Evolutionary conservation across 2,797 vertebrate species (phyloP).

Genomic region (Platyrinchus mystaceus): DNA sequence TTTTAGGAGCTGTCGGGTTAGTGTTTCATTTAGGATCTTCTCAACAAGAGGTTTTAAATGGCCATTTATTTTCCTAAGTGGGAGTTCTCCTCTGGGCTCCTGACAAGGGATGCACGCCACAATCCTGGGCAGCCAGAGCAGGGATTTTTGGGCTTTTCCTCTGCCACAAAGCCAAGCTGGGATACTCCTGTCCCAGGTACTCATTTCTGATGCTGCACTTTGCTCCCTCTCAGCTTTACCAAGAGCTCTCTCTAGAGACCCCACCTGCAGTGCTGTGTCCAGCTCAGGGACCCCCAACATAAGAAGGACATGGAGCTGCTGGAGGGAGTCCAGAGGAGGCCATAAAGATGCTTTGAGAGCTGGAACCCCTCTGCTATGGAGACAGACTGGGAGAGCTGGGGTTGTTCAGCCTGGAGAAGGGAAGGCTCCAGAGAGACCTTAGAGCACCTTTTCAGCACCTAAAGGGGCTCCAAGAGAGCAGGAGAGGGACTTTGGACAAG

Average conservation of each 20-base stretch:
- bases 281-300: neutral
- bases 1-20: neutral
- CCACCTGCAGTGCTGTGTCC: neutral
- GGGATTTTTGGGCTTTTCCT: neutral
- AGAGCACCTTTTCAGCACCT: neutral
- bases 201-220: neutral
- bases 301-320: neutral
- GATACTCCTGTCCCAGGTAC: neutral
- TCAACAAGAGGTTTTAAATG: neutral
- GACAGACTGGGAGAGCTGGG: neutral
- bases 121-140: neutral
- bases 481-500: neutral
- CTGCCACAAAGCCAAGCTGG: neutral
- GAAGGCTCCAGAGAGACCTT: neutral
- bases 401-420: neutral
- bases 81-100: neutral
- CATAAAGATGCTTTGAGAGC: neutral
- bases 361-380: neutral
- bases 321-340: neutral
- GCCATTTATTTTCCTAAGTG: neutral
- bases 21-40: neutral
- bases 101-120: rapidly evolving
- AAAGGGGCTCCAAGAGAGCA: neutral
- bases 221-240: neutral
- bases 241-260: neutral